Conservation (phyloP, 2,888 invertebrate genomes). For the Drosophila macrothrix region DNA sequence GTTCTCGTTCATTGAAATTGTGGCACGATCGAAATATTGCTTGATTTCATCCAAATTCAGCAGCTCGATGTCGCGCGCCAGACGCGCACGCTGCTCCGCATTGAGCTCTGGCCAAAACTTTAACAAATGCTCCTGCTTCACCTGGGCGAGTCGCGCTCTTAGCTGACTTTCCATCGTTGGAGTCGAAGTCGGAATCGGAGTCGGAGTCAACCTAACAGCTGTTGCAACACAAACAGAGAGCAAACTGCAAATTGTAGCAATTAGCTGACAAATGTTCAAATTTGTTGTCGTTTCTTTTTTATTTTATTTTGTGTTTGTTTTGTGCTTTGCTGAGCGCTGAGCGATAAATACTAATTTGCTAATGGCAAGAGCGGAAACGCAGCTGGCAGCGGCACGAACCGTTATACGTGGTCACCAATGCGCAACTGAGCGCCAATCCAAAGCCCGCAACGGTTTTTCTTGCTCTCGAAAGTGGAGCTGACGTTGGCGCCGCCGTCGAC, state of each 20-base stretch:
- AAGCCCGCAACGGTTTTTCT: constrained; percentile 69
- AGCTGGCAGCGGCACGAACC: constrained; percentile 51
- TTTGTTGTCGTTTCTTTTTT: constrained; percentile 13
- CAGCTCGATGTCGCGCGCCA: constrained; percentile 88
- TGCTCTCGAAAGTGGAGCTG: constrained; percentile 41
- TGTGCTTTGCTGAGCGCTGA: constrained; percentile 28
- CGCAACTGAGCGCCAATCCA: constrained; percentile 71
- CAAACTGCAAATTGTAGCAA: constrained; percentile 2
- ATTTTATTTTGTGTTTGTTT: constrained; percentile 9
- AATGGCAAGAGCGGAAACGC: constrained; percentile 23
- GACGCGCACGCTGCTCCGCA: constrained; percentile 86
- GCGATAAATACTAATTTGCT: constrained; percentile 41
- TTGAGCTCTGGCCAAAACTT: constrained; percentile 91
- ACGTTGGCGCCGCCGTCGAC: constrained; percentile 21
- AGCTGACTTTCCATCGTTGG: constrained; percentile 86
- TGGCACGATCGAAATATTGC: constrained; percentile 89
- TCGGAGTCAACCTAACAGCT: constrained; percentile 31
- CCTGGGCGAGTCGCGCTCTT: constrained; percentile 86
- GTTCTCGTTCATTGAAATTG: constrained; percentile 87
- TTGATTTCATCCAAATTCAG: constrained; percentile 91
- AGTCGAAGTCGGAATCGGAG: constrained; percentile 1
- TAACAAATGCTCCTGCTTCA: constrained; percentile 93
- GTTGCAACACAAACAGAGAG: constrained; percentile 17
- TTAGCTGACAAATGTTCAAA: constrained; percentile 39
- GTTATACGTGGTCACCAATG: constrained; percentile 69